phyloP scores from a whole-genome alignment of 2,113 vertebrate species.

The Procapra przewalskii region DNA sequence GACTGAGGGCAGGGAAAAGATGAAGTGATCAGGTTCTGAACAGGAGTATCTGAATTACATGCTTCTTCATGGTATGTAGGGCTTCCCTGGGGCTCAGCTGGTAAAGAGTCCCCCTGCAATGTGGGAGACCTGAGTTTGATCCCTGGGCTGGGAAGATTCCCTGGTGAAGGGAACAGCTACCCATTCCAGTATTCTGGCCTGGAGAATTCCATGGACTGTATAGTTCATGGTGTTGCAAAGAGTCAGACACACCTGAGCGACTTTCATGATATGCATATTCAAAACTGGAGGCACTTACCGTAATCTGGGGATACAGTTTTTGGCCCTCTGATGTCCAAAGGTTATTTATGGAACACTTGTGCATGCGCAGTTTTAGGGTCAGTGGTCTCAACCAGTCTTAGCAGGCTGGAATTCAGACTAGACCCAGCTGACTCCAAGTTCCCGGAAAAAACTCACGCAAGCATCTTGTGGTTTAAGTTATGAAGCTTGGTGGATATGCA shows the following conservation, averaged over 20 bases:
- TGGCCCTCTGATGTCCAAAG: not conserved
- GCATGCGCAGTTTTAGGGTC: not conserved
- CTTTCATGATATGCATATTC: not conserved
- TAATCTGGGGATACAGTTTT: not conserved
- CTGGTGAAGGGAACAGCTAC: not conserved
- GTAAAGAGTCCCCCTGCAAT: not conserved
- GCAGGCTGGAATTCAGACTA: not conserved
- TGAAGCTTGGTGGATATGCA: not conserved
- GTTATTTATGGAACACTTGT: not conserved
- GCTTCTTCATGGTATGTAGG: not conserved
- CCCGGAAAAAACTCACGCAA: not conserved
- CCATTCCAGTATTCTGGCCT: not conserved
- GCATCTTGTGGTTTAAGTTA: not conserved
- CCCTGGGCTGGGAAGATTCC: not conserved
- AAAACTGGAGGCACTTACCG: not conserved
- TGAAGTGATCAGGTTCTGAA: not conserved
- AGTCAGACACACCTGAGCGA: rapidly evolving
- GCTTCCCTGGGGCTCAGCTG: not conserved
- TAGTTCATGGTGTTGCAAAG: not conserved
- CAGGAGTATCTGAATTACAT: not conserved
- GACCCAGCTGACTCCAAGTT: not conserved
- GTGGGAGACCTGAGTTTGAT: not conserved
- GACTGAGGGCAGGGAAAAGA: not conserved
- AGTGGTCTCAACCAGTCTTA: not conserved
- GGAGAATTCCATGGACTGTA: not conserved